Evolutionary conservation across 2,113 vertebrate species (phyloP).

Genomic region (Choloepus hoffmanni): DNA sequence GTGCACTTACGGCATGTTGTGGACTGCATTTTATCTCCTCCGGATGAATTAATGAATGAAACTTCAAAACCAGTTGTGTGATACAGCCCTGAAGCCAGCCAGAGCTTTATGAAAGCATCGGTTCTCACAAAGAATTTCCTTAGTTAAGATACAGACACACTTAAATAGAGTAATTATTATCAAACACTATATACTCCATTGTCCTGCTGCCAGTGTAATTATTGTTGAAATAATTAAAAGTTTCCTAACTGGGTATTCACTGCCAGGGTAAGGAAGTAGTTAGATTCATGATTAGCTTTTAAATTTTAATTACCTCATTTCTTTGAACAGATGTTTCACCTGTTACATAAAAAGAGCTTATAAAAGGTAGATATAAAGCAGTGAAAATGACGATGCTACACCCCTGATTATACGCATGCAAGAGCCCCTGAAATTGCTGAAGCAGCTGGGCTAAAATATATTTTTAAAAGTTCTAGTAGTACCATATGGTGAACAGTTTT

Average conservation of each 20-base stretch:
- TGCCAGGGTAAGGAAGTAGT: slow-evolving; percentile 46
- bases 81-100: neutral
- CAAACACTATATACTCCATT: slow-evolving; percentile 55
- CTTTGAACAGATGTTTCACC: slow-evolving; percentile 64
- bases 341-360: slow-evolving; percentile 62
- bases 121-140: slow-evolving; percentile 33
- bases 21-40: neutral
- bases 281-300: slow-evolving; percentile 67
- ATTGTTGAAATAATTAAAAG: slow-evolving; percentile 69
- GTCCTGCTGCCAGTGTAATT: slow-evolving; percentile 48
- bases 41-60: neutral
- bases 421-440: slow-evolving; percentile 27
- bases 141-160: neutral
- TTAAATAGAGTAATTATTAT: slow-evolving; percentile 30
- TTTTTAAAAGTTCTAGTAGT: slow-evolving; percentile 63
- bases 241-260: slow-evolving; percentile 68
- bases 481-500: slow-evolving; percentile 73
- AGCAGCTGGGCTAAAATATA: slow-evolving; percentile 31
- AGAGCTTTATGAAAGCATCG: neutral
- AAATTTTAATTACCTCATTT: slow-evolving; percentile 71
- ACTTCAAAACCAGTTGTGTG: slow-evolving; percentile 10
- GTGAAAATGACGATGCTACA: slow-evolving; percentile 27
- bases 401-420: slow-evolving; percentile 18
- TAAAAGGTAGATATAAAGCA: slow-evolving; percentile 51
- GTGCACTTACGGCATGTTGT: neutral